Conservation (phyloP, 2,113 vertebrate species). For the Cranoglanis bouderius region DNA sequence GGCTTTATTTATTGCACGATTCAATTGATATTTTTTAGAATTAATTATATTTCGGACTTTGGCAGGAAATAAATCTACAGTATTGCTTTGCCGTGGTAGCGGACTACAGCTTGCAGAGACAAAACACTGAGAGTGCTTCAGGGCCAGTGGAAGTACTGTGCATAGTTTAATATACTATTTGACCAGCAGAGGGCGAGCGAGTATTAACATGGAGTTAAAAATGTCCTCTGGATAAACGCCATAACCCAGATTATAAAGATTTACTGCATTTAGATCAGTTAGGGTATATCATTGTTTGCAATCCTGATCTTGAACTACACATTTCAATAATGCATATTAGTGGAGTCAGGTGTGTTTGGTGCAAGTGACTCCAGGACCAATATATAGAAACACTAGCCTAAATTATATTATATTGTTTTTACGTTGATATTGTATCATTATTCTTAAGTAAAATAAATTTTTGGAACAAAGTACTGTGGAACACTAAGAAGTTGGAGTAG, state of each 20-base stretch:
- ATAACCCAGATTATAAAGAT: neutral
- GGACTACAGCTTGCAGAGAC: neutral
- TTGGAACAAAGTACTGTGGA: neutral
- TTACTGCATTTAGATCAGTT: neutral
- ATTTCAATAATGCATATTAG: neutral
- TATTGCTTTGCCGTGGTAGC: neutral
- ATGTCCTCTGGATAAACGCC: no score
- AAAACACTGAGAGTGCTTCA: neutral
- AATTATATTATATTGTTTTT: neutral
- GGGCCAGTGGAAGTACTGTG: neutral
- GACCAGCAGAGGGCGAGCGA: conserved; percentile 44
- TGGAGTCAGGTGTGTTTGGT: conserved; percentile 2
- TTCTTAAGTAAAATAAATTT: neutral
- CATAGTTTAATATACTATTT: neutral
- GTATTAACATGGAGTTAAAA: conserved; percentile 14
- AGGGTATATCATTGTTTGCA: neutral
- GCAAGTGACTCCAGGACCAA: neutral
- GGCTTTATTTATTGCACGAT: neutral
- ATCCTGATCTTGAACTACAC: neutral
- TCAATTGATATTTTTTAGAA: neutral
- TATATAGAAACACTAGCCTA: neutral
- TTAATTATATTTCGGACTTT: neutral
- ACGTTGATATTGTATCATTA: neutral
- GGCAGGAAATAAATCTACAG: neutral
- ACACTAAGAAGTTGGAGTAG: neutral